A percentile compares a stretch with the other conserved stretches of the same genome.
Conservation (phyloP, 2,888 invertebrate genomes). For the Clunio marinus region DNA sequence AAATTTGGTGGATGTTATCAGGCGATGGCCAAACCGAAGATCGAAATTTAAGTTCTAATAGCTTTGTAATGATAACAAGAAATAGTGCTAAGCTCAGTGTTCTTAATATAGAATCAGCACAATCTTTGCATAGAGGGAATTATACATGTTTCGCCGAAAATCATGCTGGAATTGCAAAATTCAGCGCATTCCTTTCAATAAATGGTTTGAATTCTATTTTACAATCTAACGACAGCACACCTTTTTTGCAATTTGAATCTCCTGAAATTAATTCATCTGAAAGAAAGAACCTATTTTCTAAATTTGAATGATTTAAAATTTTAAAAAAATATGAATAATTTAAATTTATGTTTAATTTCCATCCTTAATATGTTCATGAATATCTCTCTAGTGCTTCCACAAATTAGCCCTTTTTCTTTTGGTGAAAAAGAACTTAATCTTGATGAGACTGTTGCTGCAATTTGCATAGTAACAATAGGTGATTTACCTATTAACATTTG, state of each 20-base stretch:
- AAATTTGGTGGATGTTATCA: conserved; percentile 61
- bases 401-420: conserved; percentile 72
- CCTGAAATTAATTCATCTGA: too few species aligned
- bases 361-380: conserved; percentile 46
- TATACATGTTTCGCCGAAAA: conserved; percentile 72
- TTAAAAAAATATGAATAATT: too few species aligned
- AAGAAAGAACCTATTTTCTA: too few species aligned
- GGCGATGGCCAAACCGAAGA: conserved; percentile 52
- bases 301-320: too few species aligned
- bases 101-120: conserved; percentile 65
- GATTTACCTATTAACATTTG: conserved; percentile 71
- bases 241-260: too few species aligned
- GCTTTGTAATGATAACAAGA: conserved; percentile 59
- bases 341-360: conserved; percentile 15
- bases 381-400: conserved; percentile 62
- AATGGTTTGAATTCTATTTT: too few species aligned
- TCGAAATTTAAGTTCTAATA: conserved; percentile 55
- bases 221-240: too few species aligned
- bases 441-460: conserved; percentile 67
- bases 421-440: conserved; percentile 71
- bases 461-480: conserved; percentile 68
- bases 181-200: conserved; percentile 65
- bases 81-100: conserved; percentile 62
- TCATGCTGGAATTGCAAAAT: conserved; percentile 63
- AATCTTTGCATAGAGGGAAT: conserved; percentile 66